A percentile compares a stretch with the other conserved stretches of the same genome.
Conservation (phyloP, 2,888 invertebrate genomes). For the Tromatobia lineatoria region DNA sequence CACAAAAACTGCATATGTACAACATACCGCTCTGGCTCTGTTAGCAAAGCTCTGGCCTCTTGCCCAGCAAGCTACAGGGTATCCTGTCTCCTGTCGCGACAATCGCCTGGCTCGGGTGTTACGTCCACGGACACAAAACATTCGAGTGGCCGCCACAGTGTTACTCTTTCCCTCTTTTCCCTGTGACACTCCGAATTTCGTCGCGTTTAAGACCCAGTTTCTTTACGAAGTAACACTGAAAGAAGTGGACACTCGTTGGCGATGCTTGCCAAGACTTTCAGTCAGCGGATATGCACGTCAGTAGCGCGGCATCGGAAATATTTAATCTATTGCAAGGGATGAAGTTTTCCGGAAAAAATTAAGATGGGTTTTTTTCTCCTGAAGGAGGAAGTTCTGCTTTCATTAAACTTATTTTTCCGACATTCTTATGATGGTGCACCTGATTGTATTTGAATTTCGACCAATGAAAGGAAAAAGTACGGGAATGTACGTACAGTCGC, state of each 20-base stretch:
- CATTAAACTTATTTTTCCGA: no score
- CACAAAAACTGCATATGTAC: slow-evolving; percentile 25
- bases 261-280: not conserved
- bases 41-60: slow-evolving; percentile 19
- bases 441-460: no score
- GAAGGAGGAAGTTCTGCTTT: no score
- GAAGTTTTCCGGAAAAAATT: not conserved
- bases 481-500: no score
- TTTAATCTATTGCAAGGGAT: not conserved
- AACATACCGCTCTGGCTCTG: slow-evolving; percentile 1
- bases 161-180: not conserved
- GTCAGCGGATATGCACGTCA: not conserved
- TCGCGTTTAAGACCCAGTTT: not conserved
- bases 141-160: not conserved
- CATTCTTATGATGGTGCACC: no score
- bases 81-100: slow-evolving; percentile 20
- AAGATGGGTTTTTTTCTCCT: not conserved
- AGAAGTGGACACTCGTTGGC: slow-evolving; percentile 3
- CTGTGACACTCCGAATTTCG: not conserved
- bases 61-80: slow-evolving; percentile 6
- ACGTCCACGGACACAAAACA: slow-evolving; percentile 7
- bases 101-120: slow-evolving; percentile 6
- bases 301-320: not conserved
- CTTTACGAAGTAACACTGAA: not conserved
- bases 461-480: no score